phyloP scores from a whole-genome alignment of 1,140 invertebrate species.

The Philotrypesis tridentata region DNA sequence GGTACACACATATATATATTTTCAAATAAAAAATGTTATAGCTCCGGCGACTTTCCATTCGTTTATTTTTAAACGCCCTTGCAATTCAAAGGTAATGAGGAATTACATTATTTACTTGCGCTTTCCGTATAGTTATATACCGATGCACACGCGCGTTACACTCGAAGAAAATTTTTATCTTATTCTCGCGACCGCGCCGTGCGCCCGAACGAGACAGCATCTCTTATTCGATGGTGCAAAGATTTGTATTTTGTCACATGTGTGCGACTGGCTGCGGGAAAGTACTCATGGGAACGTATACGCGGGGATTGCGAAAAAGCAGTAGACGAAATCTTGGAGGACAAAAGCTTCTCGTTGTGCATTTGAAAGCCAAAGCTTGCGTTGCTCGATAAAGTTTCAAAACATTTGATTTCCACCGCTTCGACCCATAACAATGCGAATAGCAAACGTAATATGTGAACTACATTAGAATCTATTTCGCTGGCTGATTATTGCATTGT shows the following conservation, averaged over 20 bases:
- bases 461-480: conserved; percentile 15
- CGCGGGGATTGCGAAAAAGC: background rate
- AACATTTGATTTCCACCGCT: conserved; percentile 30
- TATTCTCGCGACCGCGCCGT: no score
- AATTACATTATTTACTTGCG: background rate
- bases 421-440: background rate
- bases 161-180: no score
- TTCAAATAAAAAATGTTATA: background rate
- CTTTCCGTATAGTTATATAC: background rate
- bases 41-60: background rate
- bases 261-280: background rate
- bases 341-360: background rate
- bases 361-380: conserved; percentile 17
- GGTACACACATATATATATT: background rate
- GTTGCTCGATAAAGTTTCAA: conserved; percentile 19
- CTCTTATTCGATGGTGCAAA: no score
- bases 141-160: no score
- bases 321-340: background rate
- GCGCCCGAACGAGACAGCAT: no score
- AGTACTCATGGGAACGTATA: background rate
- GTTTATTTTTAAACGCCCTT: background rate
- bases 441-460: conserved; percentile 13
- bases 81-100: background rate
- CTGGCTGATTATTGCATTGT: background rate
- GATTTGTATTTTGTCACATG: no score